These are phyloP conservation scores for Gymnoscopelus microlampas DNA, from an alignment of 2,797 vertebrate genomes.

Conservation along the genomic window DNA sequence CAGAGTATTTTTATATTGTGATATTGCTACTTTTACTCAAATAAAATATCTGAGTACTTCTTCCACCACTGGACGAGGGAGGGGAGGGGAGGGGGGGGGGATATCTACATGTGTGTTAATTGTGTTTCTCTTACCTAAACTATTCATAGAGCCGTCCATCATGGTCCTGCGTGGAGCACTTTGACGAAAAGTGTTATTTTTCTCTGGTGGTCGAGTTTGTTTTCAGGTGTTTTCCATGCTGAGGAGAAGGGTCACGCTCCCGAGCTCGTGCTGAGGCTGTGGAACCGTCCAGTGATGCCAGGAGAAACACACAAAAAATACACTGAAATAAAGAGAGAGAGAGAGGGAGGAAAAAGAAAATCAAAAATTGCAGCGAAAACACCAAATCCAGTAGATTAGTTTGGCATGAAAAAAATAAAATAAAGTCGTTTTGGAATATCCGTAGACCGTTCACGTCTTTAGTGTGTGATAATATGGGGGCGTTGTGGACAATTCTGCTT, in stretches of 20 bases:
- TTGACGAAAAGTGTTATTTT: not conserved
- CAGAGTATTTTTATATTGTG: no score
- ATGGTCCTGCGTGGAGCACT: no score
- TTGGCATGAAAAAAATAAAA: not conserved
- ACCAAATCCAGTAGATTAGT: slow-evolving; percentile 17
- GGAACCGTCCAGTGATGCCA: no score
- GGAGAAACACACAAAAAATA: not conserved
- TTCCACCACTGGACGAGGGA: no score
- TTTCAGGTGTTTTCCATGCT: slow-evolving; percentile 70
- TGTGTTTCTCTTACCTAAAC: slow-evolving; percentile 76
- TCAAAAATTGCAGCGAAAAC: not conserved
- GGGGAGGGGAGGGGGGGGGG: no score
- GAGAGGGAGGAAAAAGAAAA: not conserved
- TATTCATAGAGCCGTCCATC: slow-evolving; percentile 84
- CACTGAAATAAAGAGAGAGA: not conserved
- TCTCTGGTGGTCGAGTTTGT: slow-evolving; percentile 20
- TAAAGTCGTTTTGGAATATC: no score
- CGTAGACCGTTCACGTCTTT: not conserved
- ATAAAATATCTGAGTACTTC: no score
- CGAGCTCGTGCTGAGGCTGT: no score
- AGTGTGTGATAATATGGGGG: no score
- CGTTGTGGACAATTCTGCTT: not conserved
- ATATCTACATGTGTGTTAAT: no score
- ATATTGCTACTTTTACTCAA: no score
- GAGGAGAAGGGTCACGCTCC: slow-evolving; percentile 4